Conservation (phyloP, 2,888 invertebrate genomes). For the Polyploca ridens region DNA sequence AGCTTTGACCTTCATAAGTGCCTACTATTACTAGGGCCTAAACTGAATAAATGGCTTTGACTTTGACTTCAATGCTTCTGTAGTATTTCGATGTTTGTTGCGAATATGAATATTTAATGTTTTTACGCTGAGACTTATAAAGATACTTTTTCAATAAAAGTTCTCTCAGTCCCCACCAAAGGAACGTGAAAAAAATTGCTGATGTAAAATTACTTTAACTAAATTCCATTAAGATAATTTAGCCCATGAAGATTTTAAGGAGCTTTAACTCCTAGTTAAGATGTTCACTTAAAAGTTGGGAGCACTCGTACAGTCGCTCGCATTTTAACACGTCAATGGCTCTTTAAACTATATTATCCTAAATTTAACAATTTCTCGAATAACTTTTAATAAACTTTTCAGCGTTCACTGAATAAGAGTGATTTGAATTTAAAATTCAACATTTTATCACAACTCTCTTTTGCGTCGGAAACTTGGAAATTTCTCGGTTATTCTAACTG, state of each 20-base stretch:
- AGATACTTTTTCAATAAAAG: neutral
- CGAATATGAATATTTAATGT: neutral
- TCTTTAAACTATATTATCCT: conserved; percentile 8
- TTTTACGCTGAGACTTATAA: neutral
- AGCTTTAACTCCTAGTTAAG: neutral
- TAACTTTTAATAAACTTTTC: conserved; percentile 7
- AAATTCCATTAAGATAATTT: neutral
- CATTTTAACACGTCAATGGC: conserved; percentile 1
- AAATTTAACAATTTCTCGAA: conserved; percentile 10
- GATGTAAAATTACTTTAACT: neutral
- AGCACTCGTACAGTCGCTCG: neutral
- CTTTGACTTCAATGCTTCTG: neutral
- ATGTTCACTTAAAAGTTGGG: conserved; percentile 1
- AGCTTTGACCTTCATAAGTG: too few relatives aligned
- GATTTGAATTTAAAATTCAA: conserved; percentile 13
- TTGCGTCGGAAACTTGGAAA: neutral
- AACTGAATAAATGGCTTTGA: too few relatives aligned
- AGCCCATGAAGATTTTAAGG: neutral
- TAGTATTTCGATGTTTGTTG: neutral
- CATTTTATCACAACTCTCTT: conserved; percentile 8
- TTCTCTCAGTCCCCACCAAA: neutral
- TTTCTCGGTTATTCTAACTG: conserved; percentile 5
- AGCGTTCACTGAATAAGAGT: conserved; percentile 3
- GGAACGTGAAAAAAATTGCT: neutral
- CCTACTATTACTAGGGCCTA: too few relatives aligned